These are phyloP conservation scores for Rhynchophorus ferrugineus DNA, from an alignment of 1,140 invertebrate genomes.

Conservation along the genomic window DNA sequence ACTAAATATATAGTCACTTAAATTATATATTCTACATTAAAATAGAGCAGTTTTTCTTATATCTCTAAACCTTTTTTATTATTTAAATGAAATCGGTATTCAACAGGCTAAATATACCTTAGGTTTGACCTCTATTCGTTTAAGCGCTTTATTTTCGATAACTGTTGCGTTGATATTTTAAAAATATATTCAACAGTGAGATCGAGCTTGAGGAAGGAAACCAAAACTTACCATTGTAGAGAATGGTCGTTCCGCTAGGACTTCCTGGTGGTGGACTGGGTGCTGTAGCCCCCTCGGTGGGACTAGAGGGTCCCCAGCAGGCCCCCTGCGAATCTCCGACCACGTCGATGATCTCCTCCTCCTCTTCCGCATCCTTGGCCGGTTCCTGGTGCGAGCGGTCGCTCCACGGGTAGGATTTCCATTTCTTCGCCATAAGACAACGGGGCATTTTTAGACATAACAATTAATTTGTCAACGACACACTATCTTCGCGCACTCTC, in stretches of 20 bases:
- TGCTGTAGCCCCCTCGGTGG: conserved; percentile 62
- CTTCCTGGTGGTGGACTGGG: conserved; percentile 63
- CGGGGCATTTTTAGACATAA: conserved; percentile 58
- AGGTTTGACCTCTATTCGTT: too few relatives aligned
- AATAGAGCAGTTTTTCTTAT: too few relatives aligned
- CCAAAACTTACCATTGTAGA: conserved; percentile 55
- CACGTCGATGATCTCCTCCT: conserved; percentile 78
- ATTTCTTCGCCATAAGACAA: conserved; percentile 85
- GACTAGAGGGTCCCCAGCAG: conserved; percentile 64
- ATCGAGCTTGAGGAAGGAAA: too few relatives aligned
- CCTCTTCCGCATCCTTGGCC: conserved; percentile 43
- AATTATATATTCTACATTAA: too few relatives aligned
- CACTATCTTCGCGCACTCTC: background rate
- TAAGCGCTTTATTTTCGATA: too few relatives aligned
- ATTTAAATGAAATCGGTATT: too few relatives aligned
- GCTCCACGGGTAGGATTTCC: conserved; percentile 77
- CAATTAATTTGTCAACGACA: background rate
- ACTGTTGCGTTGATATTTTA: too few relatives aligned
- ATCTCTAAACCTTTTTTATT: too few relatives aligned
- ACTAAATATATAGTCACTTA: too few relatives aligned
- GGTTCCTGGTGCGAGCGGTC: conserved; percentile 23
- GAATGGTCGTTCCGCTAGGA: conserved; percentile 48
- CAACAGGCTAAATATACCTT: too few relatives aligned
- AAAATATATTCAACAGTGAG: too few relatives aligned
- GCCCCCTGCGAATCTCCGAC: conserved; percentile 53